Conservation (phyloP, 2,113 vertebrate species). For the Caloenas nicobarica region DNA sequence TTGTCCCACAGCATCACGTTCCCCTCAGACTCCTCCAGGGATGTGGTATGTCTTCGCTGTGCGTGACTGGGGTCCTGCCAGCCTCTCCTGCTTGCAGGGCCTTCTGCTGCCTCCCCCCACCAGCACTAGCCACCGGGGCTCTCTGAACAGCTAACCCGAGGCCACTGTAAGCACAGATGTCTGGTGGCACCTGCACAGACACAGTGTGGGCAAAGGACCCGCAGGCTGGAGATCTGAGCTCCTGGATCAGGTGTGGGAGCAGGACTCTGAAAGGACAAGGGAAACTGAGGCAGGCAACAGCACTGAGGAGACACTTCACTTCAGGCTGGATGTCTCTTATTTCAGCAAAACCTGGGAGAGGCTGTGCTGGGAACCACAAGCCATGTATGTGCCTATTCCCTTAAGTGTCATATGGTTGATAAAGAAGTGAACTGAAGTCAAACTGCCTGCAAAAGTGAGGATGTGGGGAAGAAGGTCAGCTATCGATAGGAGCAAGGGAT, state of each 20-base stretch:
- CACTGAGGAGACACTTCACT: background rate
- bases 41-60: background rate
- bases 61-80: background rate
- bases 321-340: background rate
- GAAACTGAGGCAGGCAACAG: background rate
- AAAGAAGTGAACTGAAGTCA: background rate
- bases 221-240: background rate
- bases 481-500: background rate
- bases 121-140: fast-evolving
- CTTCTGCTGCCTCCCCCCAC: background rate
- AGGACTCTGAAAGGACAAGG: background rate
- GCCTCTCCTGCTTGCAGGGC: background rate
- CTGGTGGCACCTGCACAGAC: background rate
- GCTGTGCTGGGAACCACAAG: background rate
- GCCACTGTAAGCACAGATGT: background rate
- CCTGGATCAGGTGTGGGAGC: background rate
- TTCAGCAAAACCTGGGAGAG: background rate
- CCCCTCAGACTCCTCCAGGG: too few species aligned
- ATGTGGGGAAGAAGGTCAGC: background rate
- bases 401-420: too few species aligned
- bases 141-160: background rate
- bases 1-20: background rate
- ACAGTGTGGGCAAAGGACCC: fast-evolving
- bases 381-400: background rate
- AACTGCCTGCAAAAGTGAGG: background rate